Base-by-base conservation (phyloP, 2,113 vertebrate genomes). In the Nannobrachium achirus region DNA sequence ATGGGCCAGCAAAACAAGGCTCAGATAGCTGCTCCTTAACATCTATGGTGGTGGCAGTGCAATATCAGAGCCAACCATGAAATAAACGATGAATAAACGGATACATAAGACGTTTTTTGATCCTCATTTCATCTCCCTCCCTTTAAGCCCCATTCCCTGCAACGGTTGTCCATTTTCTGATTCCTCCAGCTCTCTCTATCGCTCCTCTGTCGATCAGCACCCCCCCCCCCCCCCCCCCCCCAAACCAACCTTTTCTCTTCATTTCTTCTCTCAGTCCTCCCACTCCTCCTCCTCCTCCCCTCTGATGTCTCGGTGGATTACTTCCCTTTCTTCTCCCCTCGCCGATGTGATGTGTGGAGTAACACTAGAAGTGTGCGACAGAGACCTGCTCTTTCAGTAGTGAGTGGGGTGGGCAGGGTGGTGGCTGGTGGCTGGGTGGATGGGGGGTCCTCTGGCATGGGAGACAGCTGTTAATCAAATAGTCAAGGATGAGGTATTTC, bases 321-420 rank as follows among this genome's bases (percentile, higher is more conserved):
- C 82, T 88, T 87, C 75, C 81, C 76, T 91, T 88, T 90, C 86
- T 89, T 71, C 73, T 79, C 81, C 76, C 81, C 59, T 66, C 79
- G 80, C 64, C 73, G 68, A 85, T 88, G 81, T 88, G 78, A 91
- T 88, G 78, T 85, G 79, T 53, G 69, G 57, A 71, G 90, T 92
- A 92, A 92, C 90, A 76, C 86, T 89, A 92, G 92, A 92, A 91
- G 88, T 91, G 90, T 92, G 90, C 78, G 90, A 91, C 87, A 89
- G 73, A 85, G 84, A 76, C 78, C 73, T 33, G 66, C 75, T 88
- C 87, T 91, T 89, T 89, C 81, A 88, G 78, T 55, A 70, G n/a
- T 38, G 63, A 46, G n/a, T 8, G 53, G 33, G 73, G 63, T 56
- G 76, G 70, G 61, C 1, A 42, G 25, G 67, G 57, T 72, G 25